Conservation (phyloP, 2,797 vertebrate species). For the Arctocebus calabarensis region DNA sequence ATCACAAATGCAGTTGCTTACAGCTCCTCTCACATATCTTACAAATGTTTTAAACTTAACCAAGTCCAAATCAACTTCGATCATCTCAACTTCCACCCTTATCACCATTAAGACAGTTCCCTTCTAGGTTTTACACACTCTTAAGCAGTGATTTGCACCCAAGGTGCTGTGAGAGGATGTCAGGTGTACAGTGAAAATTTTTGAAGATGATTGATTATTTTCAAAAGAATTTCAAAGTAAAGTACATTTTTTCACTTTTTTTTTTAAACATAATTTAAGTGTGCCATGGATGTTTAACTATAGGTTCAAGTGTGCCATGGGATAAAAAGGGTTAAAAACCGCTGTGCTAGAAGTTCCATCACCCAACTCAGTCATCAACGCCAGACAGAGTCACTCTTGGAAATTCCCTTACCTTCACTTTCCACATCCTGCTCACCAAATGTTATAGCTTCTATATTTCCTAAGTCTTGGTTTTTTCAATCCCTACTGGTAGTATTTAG, state of each 20-base stretch:
- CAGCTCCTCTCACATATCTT: background rate
- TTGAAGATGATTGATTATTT: too few species aligned
- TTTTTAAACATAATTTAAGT: too few species aligned
- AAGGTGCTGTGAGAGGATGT: too few species aligned
- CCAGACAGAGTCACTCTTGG: background rate
- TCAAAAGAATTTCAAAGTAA: too few species aligned
- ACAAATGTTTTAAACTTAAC: background rate
- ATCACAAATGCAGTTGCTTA: background rate
- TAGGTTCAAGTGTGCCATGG: too few species aligned
- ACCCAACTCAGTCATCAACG: background rate
- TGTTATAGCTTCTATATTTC: background rate
- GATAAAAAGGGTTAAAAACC: too few species aligned
- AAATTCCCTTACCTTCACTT: background rate
- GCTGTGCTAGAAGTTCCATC: background rate
- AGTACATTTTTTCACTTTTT: too few species aligned
- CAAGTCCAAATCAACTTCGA: background rate
- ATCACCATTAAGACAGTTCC: background rate
- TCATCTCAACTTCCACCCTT: background rate
- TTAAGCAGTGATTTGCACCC: too few species aligned
- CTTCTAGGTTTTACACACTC: background rate
- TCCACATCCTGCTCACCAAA: background rate
- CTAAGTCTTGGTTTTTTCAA: background rate
- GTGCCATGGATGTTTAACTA: too few species aligned
- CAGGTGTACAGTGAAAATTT: too few species aligned
- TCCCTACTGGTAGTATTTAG: background rate